Base-by-base conservation (phyloP, 2,888 invertebrate genomes). In the Brenthis ino region DNA sequence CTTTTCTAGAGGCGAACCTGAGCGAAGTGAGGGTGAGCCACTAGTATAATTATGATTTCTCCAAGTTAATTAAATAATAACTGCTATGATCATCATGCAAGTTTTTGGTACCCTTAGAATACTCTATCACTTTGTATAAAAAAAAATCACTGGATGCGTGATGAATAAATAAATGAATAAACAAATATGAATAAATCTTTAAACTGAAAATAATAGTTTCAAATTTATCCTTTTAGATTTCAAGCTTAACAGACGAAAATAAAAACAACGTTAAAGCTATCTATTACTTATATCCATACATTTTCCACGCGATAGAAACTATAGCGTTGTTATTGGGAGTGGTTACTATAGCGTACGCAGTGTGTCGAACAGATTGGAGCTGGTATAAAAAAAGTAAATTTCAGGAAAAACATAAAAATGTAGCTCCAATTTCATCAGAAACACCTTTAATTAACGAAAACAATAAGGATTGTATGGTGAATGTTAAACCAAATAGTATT, bases 201-300 rank as follows among this genome's bases (percentile, higher is more conserved):
- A 16, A 16, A n/a, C 16, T 53, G 8, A n/a, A 55, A 14, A 57
- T 14, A 16, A 11, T n/a, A 37, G 3, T 37, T 2, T 33, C 2
- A 56, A 33, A 24, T 37, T 24, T 60, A 20, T 33, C 71, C 57
- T 84, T 83, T 4, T 81, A 91, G 90, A 75, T 76, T 0, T 85
- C 85, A n/a, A 81, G 82, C 37, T 69, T 88, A 12, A 71, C 78
- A 12, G 82, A 82, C 6, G 68, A 77, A 2, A 77, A 77, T 1
- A 80, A 80, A 64, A 61, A 70, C 0, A 71, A 79, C 3, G 75
- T 88, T 50, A 78, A 78, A 68, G 58, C 82, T 12, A 76, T 85
- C 2, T 84, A 86, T 75, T 68, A 80, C 6, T 75, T 77, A 43
- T 81, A 75, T 0, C 88, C 88, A 0, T 74, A 75, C 28, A 20